These are phyloP conservation scores for Plectropomus leopardus DNA, from an alignment of 2,113 vertebrate genomes.

Conservation along the genomic window DNA sequence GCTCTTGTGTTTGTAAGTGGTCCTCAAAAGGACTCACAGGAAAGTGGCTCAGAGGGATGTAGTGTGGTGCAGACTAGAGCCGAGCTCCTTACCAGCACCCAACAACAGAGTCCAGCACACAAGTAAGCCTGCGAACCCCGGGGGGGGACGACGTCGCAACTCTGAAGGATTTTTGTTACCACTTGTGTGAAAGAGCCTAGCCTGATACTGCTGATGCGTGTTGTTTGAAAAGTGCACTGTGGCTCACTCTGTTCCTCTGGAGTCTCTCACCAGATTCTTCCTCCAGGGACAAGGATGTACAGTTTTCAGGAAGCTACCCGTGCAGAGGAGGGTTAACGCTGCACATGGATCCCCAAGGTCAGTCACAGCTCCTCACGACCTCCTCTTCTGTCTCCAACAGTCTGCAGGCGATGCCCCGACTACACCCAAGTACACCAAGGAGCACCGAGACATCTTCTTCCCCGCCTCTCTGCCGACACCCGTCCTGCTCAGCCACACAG, in stretches of 20 bases:
- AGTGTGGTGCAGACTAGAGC: constrained; percentile 29
- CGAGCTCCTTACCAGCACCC: constrained; percentile 35
- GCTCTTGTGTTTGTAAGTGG: constrained; percentile 86
- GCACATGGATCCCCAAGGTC: constrained; percentile 18
- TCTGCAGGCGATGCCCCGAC: constrained; percentile 88
- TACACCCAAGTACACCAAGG: constrained; percentile 93
- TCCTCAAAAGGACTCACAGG: constrained; percentile 77
- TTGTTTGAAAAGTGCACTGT: constrained; percentile 50
- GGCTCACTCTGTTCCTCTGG: constrained; percentile 13
- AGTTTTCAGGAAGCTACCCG: constrained; percentile 26
- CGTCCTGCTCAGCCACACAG: constrained; percentile 73
- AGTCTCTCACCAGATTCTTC: constrained; percentile 11
- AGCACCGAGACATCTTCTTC: constrained; percentile 93
- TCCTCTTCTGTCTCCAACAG: constrained; percentile 78
- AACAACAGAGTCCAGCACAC: constrained; percentile 26
- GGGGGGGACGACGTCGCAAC: constrained; percentile 5
- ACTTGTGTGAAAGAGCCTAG: constrained; percentile 16
- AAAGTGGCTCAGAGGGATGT: constrained; percentile 73
- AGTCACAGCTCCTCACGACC: constrained; percentile 22
- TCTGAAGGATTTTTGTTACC: constrained; percentile 34
- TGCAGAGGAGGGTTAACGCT: constrained; percentile 16
- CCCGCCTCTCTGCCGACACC: constrained; percentile 81
- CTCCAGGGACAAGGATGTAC: constrained; percentile 24
- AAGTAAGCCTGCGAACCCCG: constrained; percentile 15
- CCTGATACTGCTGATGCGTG: constrained; percentile 24